A percentile compares a stretch with the other conserved stretches of the same genome.
Evolutionary conservation across 2,113 vertebrate genomes (phyloP).

Genomic region (Dolichallabes microphthalmus): DNA sequence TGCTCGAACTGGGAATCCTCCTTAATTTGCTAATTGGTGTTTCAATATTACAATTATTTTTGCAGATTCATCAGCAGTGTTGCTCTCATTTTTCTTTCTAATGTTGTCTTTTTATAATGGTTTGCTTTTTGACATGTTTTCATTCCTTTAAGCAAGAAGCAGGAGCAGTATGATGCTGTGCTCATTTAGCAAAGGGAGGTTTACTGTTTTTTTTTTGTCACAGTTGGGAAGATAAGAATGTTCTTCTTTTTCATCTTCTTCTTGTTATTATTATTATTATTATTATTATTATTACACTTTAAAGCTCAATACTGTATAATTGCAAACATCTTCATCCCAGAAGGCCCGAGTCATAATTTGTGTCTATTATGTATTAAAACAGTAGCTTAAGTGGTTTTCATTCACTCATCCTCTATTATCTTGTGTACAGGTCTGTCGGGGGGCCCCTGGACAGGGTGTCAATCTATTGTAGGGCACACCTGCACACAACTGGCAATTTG

Average conservation of each 20-base stretch:
- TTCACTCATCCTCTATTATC: no score
- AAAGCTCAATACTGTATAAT: constrained; percentile 62
- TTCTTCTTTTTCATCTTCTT: constrained; percentile 50
- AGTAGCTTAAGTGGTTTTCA: neutral
- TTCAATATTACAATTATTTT: neutral
- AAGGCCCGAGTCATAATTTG: neutral
- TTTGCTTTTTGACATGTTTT: neutral
- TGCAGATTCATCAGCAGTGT: constrained; percentile 4
- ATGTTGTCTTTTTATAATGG: neutral
- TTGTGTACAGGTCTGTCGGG: no score
- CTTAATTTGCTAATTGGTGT: neutral
- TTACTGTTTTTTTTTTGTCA: constrained; percentile 63
- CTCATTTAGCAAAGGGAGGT: constrained; percentile 50
- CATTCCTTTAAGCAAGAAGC: neutral
- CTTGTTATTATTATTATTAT: constrained; percentile 59
- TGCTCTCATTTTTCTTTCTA: neutral
- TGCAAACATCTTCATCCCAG: constrained; percentile 56
- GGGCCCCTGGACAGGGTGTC: no score
- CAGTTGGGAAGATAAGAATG: constrained; percentile 55
- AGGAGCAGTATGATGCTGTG: neutral
- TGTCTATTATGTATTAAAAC: neutral
- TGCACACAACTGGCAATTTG: no score
- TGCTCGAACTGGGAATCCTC: no score
- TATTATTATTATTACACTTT: constrained; percentile 32
- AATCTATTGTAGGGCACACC: no score